Evolutionary conservation across 2,113 vertebrate genomes (phyloP).

Genomic region (Scomber scombrus): DNA sequence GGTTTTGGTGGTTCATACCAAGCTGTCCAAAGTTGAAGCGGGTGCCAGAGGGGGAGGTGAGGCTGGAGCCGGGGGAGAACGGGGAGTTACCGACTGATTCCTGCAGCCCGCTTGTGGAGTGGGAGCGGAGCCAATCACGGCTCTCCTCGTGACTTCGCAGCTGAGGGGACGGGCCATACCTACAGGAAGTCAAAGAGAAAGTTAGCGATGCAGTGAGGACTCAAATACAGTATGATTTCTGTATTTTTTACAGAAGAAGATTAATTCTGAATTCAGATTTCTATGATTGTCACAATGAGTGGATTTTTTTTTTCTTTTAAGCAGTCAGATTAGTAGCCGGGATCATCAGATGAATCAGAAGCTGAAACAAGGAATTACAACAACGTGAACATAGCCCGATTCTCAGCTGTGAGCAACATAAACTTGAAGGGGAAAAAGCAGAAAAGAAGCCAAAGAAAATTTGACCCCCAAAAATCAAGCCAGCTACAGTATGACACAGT

Average conservation of each 20-base stretch:
- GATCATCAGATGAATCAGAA: conserved; percentile 43
- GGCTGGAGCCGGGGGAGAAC: conserved; percentile 94
- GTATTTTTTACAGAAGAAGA: background rate
- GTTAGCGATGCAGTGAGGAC: conserved; percentile 3
- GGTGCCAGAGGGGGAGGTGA: conserved; percentile 95
- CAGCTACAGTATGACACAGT: conserved; percentile 40
- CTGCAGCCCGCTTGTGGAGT: conserved; percentile 95
- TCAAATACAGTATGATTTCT: background rate
- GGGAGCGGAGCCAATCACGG: conserved; percentile 96
- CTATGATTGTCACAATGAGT: conserved; percentile 27
- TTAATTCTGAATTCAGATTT: conserved; percentile 23
- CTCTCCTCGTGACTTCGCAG: conserved; percentile 93
- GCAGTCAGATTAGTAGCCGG: conserved; percentile 50
- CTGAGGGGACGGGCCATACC: conserved; percentile 93
- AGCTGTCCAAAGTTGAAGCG: conserved; percentile 97
- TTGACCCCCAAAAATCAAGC: conserved; percentile 32
- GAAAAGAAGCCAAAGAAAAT: conserved; percentile 41
- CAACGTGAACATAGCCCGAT: conserved; percentile 32
- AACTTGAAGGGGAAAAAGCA: conserved; percentile 40
- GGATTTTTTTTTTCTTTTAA: conserved; percentile 9
- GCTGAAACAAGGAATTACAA: conserved; percentile 44
- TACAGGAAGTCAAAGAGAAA: conserved; percentile 69
- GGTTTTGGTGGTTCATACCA: conserved; percentile 81
- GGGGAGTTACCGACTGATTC: conserved; percentile 93
- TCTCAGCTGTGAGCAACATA: conserved; percentile 51